These are phyloP conservation scores for Deladenus siricidicola DNA, from an alignment of 2,888 invertebrate species.

Conservation along the genomic window DNA sequence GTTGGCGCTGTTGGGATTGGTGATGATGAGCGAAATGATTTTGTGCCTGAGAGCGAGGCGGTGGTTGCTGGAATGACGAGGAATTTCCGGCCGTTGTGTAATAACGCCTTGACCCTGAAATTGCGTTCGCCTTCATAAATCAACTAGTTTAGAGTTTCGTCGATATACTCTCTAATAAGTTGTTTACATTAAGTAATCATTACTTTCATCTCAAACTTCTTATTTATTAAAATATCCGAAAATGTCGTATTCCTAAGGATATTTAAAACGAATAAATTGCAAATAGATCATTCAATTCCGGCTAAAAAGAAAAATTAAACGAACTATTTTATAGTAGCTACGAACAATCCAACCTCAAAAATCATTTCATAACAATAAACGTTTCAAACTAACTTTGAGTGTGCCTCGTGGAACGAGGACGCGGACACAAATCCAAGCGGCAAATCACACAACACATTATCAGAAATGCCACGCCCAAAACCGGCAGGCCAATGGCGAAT, in stretches of 20 bases:
- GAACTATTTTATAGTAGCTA: no score
- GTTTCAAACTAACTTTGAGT: slow-evolving; percentile 3
- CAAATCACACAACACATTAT: slow-evolving; percentile 42
- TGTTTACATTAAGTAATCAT: no score
- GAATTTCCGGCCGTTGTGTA: background rate
- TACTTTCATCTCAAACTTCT: no score
- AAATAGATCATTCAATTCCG: no score
- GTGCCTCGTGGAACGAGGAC: slow-evolving; percentile 19
- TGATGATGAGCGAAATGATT: background rate
- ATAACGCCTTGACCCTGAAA: slow-evolving; percentile 2
- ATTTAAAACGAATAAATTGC: no score
- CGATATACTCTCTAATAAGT: no score
- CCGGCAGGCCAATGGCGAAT: slow-evolving; percentile 33
- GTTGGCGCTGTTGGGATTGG: background rate
- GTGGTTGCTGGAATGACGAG: background rate
- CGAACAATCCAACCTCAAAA: background rate
- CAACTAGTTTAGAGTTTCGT: no score
- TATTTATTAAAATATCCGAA: no score
- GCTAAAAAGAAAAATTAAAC: no score
- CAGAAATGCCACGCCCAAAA: slow-evolving; percentile 30
- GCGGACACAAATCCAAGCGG: slow-evolving; percentile 42
- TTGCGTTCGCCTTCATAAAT: no score
- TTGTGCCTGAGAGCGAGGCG: no score
- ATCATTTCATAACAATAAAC: background rate
- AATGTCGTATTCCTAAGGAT: no score